A percentile compares a stretch with the other conserved stretches of the same genome.
These are phyloP conservation scores for Petrocephalus schoutedeni DNA, from an alignment of 2,797 vertebrate genomes.

Conservation along the genomic window DNA sequence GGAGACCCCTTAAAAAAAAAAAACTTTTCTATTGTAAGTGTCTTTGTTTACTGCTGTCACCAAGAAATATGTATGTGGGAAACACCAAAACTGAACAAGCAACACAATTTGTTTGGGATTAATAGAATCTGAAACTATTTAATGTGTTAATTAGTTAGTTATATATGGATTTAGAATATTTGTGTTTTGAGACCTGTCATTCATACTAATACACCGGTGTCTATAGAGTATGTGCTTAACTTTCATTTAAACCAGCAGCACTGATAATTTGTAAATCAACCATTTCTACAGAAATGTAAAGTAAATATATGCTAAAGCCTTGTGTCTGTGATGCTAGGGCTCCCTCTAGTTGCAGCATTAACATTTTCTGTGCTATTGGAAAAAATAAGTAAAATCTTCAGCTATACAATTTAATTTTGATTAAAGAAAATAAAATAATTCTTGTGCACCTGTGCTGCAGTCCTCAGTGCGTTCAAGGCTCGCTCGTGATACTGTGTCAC, in stretches of 20 bases:
- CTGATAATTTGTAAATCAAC: background rate
- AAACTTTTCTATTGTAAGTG: too few relatives aligned
- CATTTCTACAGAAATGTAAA: background rate
- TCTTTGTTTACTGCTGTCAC: too few relatives aligned
- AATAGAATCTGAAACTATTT: too few relatives aligned
- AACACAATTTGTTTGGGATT: too few relatives aligned
- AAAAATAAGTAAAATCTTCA: background rate
- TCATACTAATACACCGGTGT: background rate
- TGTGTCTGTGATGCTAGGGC: background rate
- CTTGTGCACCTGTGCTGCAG: background rate
- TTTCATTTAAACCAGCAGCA: background rate
- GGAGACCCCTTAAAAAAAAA: too few relatives aligned
- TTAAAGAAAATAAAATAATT: background rate
- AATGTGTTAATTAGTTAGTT: background rate
- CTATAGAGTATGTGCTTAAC: background rate
- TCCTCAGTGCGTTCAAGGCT: background rate
- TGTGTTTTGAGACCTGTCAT: background rate
- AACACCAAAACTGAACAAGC: too few relatives aligned
- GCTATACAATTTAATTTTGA: background rate
- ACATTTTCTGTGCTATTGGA: background rate
- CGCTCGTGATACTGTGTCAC: background rate
- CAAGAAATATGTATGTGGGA: too few relatives aligned
- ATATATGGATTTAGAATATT: background rate
- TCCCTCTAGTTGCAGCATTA: conserved; percentile 14
- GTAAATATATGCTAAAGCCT: background rate